phyloP scores from a whole-genome alignment of 2,113 vertebrate species.

The Echinops telfairi region DNA sequence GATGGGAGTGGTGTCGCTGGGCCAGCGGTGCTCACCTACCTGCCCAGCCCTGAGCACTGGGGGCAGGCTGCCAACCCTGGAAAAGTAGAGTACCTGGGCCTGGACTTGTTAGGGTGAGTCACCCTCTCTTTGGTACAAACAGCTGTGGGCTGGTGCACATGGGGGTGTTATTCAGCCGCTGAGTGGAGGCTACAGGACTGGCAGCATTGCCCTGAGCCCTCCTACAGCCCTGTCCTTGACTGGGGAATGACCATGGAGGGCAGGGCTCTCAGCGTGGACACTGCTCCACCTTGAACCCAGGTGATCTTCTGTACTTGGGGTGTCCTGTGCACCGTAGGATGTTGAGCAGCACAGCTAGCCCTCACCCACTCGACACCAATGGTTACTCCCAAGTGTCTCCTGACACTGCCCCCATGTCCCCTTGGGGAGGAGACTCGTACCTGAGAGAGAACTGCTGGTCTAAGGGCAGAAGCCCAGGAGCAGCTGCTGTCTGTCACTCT shows the following conservation, averaged over 20 bases:
- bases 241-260: rapidly evolving
- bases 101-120: neutral
- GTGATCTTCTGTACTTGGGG: neutral
- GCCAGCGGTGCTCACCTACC: neutral
- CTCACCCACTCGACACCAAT: rapidly evolving
- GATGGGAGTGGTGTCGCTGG: too few species aligned
- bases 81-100: rapidly evolving
- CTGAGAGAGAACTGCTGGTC: neutral
- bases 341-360: neutral
- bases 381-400: neutral
- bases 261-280: rapidly evolving
- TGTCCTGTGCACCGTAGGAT: neutral
- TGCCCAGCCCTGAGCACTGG: neutral
- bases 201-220: neutral
- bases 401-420: neutral
- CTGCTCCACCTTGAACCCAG: neutral
- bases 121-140: too few species aligned
- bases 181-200: neutral
- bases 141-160: neutral
- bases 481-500: neutral
- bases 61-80: neutral
- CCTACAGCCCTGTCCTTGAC: rapidly evolving
- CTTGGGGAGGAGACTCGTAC: neutral
- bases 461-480: neutral
- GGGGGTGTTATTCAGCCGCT: neutral